Base-by-base conservation (phyloP, 2,888 invertebrate genomes). In the Bellardia pandia region DNA sequence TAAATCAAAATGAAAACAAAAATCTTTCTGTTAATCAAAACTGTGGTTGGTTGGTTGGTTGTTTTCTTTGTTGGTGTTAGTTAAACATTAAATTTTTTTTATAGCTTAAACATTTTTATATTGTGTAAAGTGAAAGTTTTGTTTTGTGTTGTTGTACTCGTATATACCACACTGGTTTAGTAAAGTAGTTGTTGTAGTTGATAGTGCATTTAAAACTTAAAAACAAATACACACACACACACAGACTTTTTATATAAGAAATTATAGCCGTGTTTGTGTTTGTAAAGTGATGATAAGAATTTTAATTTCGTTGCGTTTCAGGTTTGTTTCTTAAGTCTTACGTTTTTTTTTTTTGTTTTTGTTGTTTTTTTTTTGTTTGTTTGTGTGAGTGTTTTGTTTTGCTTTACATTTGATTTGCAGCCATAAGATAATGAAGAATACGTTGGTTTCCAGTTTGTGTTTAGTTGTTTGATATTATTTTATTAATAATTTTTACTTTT, bases 281-380 rank as follows among this genome's bases (percentile, higher is more conserved):
- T 80, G 71, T 85, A 75, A 75, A 82, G 45, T 58, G 80, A 77
- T 89, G 91, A 90, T 90, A 90, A 91, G 92, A 92, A 91, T 91
- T 90, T 89, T 89, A 91, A 90, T 89, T 89, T 84, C 71, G 88
- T 75, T 85, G 80, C 71, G 74, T 85, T 86, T 86, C 86, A 84
- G 66, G 84, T 86, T 84, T 84, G 77, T 86, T 66, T 86, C 86
- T 86, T 86, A 74, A 86, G 77, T 84, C 84, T 86, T 86, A 16
- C 45, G 84, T 84, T 76, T 79, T n/a, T n/a, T n/a, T n/a, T 80
- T 64, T 8, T 66, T 3, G 23, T 45, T 58, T 30, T 30, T 60
- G 72, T 68, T 40, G 53, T 4, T 75, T 13, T n/a, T 30, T 56
- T 64, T 66, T 3, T 62, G 8, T 33, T 9, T 76, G 48, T 75